Evolutionary conservation across 2,888 invertebrate genomes (phyloP), one percentile per base, ranked within the genome.

Genomic region (Apodemia mormo): DNA sequence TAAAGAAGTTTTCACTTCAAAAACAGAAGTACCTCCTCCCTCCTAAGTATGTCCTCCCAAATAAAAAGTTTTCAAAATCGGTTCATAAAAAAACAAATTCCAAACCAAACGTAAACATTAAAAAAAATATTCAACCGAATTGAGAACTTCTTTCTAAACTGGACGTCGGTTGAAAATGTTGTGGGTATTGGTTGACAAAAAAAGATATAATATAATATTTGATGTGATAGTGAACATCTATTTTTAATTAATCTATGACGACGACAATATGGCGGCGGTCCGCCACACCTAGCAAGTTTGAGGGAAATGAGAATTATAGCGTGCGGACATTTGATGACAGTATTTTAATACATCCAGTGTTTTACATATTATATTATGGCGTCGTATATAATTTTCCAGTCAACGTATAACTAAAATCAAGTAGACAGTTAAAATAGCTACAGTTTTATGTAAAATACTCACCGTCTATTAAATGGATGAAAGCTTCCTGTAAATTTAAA

Each of bases 281-380:
- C 33, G 61, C 49, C 49, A 49, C 49, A 49, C 49, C 49, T 49
- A 49, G 49, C 49, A 14, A 49, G 49, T 49, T 49, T 49, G 49
- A 49, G 61, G 33, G 33, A 61, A 22, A 33, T 33, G 61, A 33
- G 61, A 61, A 61, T 61, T 61, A 61, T 61, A 33, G 61, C 29
- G 61, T 61, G 30, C 33, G 29, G 61, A 14, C 30, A 61, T 61
- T 61, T 61, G 61, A 61, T 61, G 61, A 61, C 61, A 61, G 61
- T 61, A 61, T 61, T 61, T 61, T 61, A 61, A 61, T 33, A 61
- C 61, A 61, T 61, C 61, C 61, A 61, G 61, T 61, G 33, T 61
- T 61, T 61, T 61, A 61, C 61, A 61, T 61, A 61, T 61, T 61
- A 61, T 61, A 61, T 61, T 61, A 33, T 61, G 61, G 6, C 14